Evolutionary conservation across 2,888 invertebrate genomes (phyloP).

Genomic region (Cheilosia impressa): DNA sequence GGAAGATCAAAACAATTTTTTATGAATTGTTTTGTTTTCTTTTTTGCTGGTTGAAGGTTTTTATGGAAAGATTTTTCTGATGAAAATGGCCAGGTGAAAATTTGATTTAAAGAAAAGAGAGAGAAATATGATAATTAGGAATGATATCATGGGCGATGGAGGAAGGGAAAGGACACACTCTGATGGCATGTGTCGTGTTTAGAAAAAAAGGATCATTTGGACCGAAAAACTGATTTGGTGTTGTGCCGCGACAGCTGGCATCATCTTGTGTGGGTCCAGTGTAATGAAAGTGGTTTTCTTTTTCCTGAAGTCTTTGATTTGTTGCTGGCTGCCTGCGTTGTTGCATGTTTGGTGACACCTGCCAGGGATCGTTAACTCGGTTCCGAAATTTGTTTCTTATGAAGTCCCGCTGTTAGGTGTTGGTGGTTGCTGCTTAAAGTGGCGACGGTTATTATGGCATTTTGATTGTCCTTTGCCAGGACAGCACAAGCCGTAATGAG

Average conservation of each 20-base stretch:
- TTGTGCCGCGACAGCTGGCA: slow-evolving; percentile 51
- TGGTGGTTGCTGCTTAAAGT: not conserved
- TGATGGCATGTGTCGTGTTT: slow-evolving; percentile 62
- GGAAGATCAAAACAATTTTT: slow-evolving; percentile 54
- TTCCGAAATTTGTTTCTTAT: slow-evolving; percentile 39
- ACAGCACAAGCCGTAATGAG: not conserved
- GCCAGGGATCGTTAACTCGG: slow-evolving; percentile 26
- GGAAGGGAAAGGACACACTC: slow-evolving; percentile 37
- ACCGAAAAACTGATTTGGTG: slow-evolving; percentile 50
- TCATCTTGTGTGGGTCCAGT: slow-evolving; percentile 48
- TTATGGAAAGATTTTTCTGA: slow-evolving; percentile 7
- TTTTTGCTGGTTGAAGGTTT: not conserved
- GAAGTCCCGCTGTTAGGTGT: slow-evolving; percentile 18
- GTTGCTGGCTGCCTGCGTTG: slow-evolving; percentile 25
- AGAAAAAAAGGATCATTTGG: slow-evolving; percentile 56
- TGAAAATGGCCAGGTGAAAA: slow-evolving; percentile 72
- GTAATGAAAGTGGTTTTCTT: slow-evolving; percentile 55
- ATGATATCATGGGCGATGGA: slow-evolving; percentile 4
- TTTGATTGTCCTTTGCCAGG: not conserved
- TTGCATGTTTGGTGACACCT: slow-evolving; percentile 53
- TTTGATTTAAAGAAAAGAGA: slow-evolving; percentile 50
- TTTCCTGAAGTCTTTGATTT: slow-evolving; percentile 48
- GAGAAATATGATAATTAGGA: slow-evolving; percentile 33
- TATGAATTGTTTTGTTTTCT: slow-evolving; percentile 10
- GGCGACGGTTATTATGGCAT: not conserved